phyloP scores from a whole-genome alignment of 1,140 invertebrate genomes.

The Bombus balteatus region DNA sequence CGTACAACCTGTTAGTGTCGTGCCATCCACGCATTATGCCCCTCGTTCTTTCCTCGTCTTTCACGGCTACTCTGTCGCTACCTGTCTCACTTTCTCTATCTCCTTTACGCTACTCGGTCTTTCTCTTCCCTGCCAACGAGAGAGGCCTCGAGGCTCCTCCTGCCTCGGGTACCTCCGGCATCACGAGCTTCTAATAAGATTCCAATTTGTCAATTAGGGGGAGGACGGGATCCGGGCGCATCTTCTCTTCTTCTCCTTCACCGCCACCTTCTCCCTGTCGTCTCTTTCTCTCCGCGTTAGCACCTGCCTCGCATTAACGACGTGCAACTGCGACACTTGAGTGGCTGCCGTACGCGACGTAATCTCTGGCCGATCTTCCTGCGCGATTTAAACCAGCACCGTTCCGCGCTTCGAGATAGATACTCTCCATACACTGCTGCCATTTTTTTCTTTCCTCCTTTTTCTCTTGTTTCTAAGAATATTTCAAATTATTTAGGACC shows the following conservation, averaged over 20 bases:
- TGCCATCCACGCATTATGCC: conserved; percentile 77
- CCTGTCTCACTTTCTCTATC: conserved; percentile 42
- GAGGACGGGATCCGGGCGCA: conserved; percentile 76
- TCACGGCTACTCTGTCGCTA: conserved; percentile 54
- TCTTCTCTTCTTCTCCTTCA: conserved; percentile 65
- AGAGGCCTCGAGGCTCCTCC: conserved; percentile 44
- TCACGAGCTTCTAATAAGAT: conserved; percentile 85
- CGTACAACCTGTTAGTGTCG: conserved; percentile 82
- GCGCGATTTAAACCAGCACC: conserved; percentile 49
- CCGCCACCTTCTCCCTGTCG: conserved; percentile 53
- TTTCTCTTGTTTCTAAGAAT: neutral
- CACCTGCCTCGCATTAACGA: conserved; percentile 66
- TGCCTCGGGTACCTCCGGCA: conserved; percentile 67
- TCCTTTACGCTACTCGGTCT: conserved; percentile 43
- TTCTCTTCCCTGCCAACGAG: conserved; percentile 42
- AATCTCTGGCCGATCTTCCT: conserved; percentile 54
- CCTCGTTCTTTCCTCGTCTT: conserved; percentile 74
- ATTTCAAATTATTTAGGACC: neutral
- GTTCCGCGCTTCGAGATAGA: conserved; percentile 6
- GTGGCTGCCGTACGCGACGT: conserved; percentile 57
- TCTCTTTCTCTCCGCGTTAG: conserved; percentile 61
- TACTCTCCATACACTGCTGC: neutral
- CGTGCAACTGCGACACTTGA: conserved; percentile 63
- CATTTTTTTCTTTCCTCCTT: neutral
- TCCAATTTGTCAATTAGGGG: conserved; percentile 87